Evolutionary conservation across 2,797 vertebrate species (phyloP), one percentile per base, ranked within the genome.

Genomic region (Sebastes oblongus): DNA sequence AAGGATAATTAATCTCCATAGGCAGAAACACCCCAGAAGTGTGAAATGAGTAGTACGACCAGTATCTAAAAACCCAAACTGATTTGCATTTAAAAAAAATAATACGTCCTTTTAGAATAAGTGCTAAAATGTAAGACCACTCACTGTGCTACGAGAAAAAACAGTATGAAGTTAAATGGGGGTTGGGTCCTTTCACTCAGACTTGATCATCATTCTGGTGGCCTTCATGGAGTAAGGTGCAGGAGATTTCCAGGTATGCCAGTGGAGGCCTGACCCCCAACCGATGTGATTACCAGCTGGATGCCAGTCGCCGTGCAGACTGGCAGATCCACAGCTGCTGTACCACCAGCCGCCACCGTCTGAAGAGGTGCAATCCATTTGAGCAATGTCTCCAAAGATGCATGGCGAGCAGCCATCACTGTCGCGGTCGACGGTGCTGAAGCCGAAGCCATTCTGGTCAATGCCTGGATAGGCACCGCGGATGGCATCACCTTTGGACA

Each of bases 181-280:
- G 6, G 9, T 5, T 24, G 2, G 2, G 4, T 58, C 34, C 11
- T 66, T 58, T 88, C 62, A 88, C 58, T 56, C 27, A 3, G 86
- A 75, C 79, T 88, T 93, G 64, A 94, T 64, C 95, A 92, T 94
- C 91, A 95, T 94, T 27, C 92, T 93, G 22, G 89, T 87, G 55
- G 88, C 89, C 9, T 71, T 91, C 32, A 73, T n/a, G 1, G 95
- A 95, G 68, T 95, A 94, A 0, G 87, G 66, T 0, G 12, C 65
- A 1, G 27, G 67, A 2, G 13, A 29, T 69, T 81, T 89, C 93
- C 92, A 93, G n/a, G 91, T 90, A 4, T 1, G 5, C 92, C 88
- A 93, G 66, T 86, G 68, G 39, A 94, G 36, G 6, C 92, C 94
- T 0, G 89, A 85, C 0, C 29, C 59, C 94, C 93, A 94, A 10